Evolutionary conservation across 2,888 invertebrate species (phyloP).

Genomic region (Automeris io): DNA sequence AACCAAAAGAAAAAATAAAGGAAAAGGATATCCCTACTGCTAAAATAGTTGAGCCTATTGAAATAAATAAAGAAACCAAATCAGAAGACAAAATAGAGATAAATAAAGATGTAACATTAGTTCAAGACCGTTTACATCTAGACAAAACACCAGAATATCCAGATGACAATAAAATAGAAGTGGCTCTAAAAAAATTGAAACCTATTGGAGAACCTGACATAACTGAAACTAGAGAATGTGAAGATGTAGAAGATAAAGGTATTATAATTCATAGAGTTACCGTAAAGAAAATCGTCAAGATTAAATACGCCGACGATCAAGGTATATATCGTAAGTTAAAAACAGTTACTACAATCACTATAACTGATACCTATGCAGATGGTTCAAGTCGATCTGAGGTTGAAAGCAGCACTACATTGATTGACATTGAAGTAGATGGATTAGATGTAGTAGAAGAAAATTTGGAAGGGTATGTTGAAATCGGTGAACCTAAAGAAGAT

Average conservation of each 20-base stretch:
- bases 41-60: background rate
- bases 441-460: conserved; percentile 23
- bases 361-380: conserved; percentile 30
- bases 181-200: conserved; percentile 11
- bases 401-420: conserved; percentile 26
- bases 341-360: conserved; percentile 21
- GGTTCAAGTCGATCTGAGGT: conserved; percentile 23
- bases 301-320: conserved; percentile 20
- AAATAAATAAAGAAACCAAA: background rate
- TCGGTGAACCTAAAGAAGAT: conserved; percentile 37
- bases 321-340: conserved; percentile 25
- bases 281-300: conserved; percentile 17
- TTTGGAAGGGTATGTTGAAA: conserved; percentile 32
- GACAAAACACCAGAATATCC: too few relatives aligned
- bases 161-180: conserved; percentile 2
- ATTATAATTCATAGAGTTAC: conserved; percentile 12
- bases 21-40: too few relatives aligned
- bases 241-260: conserved; percentile 19
- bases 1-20: too few relatives aligned
- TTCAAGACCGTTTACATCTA: too few relatives aligned
- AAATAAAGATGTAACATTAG: background rate
- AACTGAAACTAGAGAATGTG: conserved; percentile 9
- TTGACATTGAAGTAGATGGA: conserved; percentile 14
- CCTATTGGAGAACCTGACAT: conserved; percentile 15
- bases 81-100: background rate